These are phyloP conservation scores for Stigmatopora nigra DNA, from an alignment of 2,113 vertebrate genomes.

Conservation along the genomic window DNA sequence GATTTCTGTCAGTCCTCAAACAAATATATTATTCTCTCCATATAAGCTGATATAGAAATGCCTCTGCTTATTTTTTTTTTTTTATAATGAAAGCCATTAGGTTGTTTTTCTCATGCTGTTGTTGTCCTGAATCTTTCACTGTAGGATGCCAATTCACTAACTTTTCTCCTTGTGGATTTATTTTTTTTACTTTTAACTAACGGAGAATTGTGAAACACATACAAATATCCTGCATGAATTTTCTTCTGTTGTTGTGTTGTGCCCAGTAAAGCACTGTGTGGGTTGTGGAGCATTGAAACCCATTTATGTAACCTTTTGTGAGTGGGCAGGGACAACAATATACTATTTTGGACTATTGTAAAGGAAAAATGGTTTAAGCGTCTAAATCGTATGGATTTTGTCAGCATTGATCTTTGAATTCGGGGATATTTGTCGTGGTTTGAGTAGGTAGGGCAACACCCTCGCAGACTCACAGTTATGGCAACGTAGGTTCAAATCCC, in stretches of 20 bases:
- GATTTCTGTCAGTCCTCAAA: neutral
- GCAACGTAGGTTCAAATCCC: no score
- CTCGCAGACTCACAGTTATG: no score
- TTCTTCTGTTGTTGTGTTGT: conserved; percentile 30
- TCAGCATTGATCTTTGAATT: neutral
- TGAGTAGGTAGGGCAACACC: no score
- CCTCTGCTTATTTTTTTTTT: neutral
- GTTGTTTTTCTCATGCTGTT: neutral
- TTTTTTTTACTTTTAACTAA: conserved; percentile 21
- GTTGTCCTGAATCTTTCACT: neutral
- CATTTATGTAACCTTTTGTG: conserved; percentile 50
- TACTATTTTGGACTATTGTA: conserved; percentile 25
- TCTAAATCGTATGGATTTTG: neutral
- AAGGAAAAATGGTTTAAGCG: conserved; percentile 11
- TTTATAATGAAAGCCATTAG: neutral
- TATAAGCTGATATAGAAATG: neutral
- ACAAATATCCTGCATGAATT: conserved; percentile 39
- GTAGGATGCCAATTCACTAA: neutral
- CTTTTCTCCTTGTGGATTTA: conserved; percentile 7
- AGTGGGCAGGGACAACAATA: conserved; percentile 37
- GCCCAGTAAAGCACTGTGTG: conserved; percentile 44
- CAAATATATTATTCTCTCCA: neutral
- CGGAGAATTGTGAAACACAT: conserved; percentile 30
- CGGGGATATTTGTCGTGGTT: no score
- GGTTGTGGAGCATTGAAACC: conserved; percentile 34